Base-by-base conservation (phyloP, 2,113 vertebrate genomes). In the Dasyornis broadbenti region DNA sequence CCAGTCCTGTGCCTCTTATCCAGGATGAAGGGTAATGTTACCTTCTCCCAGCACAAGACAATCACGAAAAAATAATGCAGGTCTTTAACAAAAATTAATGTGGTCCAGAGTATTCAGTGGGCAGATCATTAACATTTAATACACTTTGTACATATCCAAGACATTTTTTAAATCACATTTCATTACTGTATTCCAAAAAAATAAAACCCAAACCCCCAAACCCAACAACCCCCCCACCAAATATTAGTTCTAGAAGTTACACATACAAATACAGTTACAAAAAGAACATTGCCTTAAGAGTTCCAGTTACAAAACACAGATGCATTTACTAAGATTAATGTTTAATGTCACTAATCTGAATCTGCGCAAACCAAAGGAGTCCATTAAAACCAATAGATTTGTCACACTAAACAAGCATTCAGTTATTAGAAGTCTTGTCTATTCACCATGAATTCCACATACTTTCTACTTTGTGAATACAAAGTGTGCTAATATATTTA, bases 121-220 rank as follows among this genome's bases (percentile, higher is more conserved):
- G 76, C 68, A 92, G 24, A 33, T 73, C 6, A 31, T 45, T 86
- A 52, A 50, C 6, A 23, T 96, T 97, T 97, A 96, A 92, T 94
- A 39, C 6, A 26, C 35, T 35, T 83, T 60, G 47, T 66, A 56
- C n/a, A 33, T 17, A 40, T 27, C 20, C 45, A 81, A 42, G 31
- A 68, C 52, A 86, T 56, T 64, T 90, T 60, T 17, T 3, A 90
- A 82, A 89, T 33, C 17, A 39, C 14, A 19, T 69, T 82, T 96
- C 9, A 49, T 87, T 72, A 86, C 40, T 60, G 35, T 76, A 64
- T 69, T 53, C 26, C 21, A 82, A 47, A 78, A 64, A 52, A 30
- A 33, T 17, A 28, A 57, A 53, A 21, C 50, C 37, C 53, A 37
- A 71, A 39, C 6, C 9, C 50, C 52, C 39, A 61, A 61, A n/a